Percentiles rank a stretch among this genome's conserved stretches.
These are phyloP conservation scores for Tubulanus polymorphus DNA, from an alignment of 2,888 invertebrate genomes.

Conservation along the genomic window DNA sequence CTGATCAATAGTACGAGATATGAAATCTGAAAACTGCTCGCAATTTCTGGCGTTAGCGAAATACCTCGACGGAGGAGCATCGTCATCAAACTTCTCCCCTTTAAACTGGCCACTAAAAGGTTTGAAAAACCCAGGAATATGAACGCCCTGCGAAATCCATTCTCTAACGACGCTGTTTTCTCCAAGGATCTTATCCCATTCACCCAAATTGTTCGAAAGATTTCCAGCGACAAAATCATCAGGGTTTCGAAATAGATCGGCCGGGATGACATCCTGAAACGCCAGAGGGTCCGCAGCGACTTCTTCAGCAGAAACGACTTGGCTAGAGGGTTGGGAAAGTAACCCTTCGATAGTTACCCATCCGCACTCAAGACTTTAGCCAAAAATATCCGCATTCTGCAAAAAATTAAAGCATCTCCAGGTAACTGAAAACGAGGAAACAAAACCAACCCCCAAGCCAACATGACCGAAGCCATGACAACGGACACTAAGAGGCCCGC, in stretches of 20 bases:
- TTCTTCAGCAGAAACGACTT: too few species aligned
- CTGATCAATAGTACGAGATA: constrained; percentile 1
- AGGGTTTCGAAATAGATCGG: constrained; percentile 12
- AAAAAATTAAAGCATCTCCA: too few species aligned
- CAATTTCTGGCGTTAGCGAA: constrained; percentile 1
- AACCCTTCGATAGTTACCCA: too few species aligned
- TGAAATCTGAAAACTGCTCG: constrained; percentile 2
- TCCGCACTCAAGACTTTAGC: too few species aligned
- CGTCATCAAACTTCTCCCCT: constrained; percentile 7
- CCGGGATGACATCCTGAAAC: too few species aligned
- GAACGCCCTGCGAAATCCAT: constrained; percentile 12
- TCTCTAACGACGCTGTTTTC: background rate
- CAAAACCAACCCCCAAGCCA: too few species aligned
- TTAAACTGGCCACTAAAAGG: constrained; percentile 16
- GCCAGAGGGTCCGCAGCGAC: too few species aligned
- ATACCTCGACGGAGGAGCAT: background rate
- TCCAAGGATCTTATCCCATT: constrained; percentile 3
- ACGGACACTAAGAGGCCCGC: too few species aligned
- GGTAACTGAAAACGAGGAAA: too few species aligned
- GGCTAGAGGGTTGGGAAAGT: too few species aligned
- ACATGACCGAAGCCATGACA: too few species aligned
- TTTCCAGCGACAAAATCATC: constrained; percentile 12
- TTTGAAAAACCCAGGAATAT: constrained; percentile 11
- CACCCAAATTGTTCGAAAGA: constrained; percentile 3
- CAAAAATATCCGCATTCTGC: too few species aligned